These are phyloP conservation scores for Drosophila parvula DNA, from an alignment of 1,140 invertebrate genomes.

Conservation along the genomic window DNA sequence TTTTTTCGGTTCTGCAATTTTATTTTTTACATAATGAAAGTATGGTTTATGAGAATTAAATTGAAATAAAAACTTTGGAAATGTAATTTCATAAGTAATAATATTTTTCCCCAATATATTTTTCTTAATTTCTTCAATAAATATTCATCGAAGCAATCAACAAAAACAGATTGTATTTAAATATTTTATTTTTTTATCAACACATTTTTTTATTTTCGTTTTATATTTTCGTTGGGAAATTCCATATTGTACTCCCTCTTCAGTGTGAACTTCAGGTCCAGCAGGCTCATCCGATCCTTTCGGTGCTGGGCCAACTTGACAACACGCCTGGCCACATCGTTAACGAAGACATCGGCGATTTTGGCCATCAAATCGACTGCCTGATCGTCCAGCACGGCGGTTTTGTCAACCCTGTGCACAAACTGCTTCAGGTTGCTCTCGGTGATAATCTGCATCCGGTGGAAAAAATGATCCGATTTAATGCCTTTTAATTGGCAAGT, in stretches of 20 bases:
- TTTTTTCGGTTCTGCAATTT: not conserved
- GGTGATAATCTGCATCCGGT: slow-evolving; percentile 32
- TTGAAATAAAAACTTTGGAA: too few species aligned
- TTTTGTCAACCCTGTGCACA: slow-evolving; percentile 33
- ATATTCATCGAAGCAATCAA: too few species aligned
- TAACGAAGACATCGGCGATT: slow-evolving; percentile 41
- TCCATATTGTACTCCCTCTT: slow-evolving; percentile 65
- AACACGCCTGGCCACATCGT: slow-evolving; percentile 40
- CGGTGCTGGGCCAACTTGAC: slow-evolving; percentile 48
- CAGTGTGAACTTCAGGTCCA: slow-evolving; percentile 50
- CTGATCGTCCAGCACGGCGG: slow-evolving; percentile 50
- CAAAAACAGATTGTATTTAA: too few species aligned
- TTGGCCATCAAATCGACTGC: slow-evolving; percentile 39
- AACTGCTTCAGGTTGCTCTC: slow-evolving; percentile 34
- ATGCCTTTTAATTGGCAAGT: not conserved
- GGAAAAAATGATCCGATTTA: not conserved
- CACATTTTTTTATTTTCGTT: too few species aligned
- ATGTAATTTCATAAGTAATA: too few species aligned
- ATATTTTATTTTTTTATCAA: too few species aligned
- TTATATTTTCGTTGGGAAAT: slow-evolving; percentile 21
- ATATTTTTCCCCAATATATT: too few species aligned
- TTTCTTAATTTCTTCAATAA: too few species aligned
- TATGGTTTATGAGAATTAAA: not conserved
- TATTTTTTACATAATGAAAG: not conserved
- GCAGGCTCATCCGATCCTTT: not conserved